Percentiles rank a stretch among this genome's conserved stretches.
phyloP scores from a whole-genome alignment of 2,797 vertebrate species.

The Vireo griseus region DNA sequence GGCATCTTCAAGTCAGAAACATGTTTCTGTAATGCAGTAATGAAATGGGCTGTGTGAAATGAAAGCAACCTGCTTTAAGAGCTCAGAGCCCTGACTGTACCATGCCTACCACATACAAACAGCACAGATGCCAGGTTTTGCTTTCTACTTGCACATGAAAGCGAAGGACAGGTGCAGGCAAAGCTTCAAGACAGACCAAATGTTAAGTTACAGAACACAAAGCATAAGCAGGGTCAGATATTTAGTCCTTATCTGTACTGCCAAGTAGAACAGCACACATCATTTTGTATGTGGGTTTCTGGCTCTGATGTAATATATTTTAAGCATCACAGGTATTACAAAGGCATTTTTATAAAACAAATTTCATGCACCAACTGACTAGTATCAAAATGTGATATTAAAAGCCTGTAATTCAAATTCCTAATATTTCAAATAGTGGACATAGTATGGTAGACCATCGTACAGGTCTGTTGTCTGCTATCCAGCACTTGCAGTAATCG shows the following conservation, averaged over 20 bases:
- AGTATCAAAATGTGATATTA: neutral
- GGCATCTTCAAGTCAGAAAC: neutral
- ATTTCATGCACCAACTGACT: neutral
- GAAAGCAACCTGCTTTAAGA: neutral
- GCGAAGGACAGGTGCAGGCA: neutral
- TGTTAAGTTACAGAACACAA: neutral
- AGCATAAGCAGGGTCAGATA: neutral
- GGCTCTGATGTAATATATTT: neutral
- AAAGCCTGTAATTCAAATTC: neutral
- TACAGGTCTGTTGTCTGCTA: slow-evolving; percentile 98
- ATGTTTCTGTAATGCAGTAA: neutral
- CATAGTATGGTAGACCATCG: slow-evolving; percentile 50
- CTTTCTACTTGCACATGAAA: neutral
- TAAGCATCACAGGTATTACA: neutral
- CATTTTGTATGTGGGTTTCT: neutral
- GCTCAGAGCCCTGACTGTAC: neutral
- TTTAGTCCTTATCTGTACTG: neutral
- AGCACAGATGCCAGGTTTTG: neutral
- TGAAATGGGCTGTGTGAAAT: neutral
- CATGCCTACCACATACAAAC: neutral
- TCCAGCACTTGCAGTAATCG: slow-evolving; percentile 99
- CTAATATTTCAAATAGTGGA: neutral
- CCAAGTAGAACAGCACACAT: neutral
- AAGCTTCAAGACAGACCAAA: neutral
- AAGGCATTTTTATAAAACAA: neutral